These are phyloP conservation scores for Eumeta japonica DNA, from an alignment of 1,140 invertebrate species.

Conservation along the genomic window DNA sequence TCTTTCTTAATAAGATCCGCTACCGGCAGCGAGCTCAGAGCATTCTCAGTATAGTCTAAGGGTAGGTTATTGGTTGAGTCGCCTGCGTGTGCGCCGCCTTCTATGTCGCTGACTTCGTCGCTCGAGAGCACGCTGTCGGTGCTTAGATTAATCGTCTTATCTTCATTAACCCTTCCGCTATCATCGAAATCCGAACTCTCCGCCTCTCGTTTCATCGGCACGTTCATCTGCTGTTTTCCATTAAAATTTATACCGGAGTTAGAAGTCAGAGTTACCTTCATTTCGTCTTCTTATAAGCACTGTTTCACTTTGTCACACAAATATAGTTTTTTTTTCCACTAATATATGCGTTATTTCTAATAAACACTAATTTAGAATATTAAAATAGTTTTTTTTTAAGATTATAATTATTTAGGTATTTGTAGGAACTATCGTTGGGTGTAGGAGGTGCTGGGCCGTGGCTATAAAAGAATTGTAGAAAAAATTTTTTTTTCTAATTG, in stretches of 20 bases:
- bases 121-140: slow-evolving; percentile 33
- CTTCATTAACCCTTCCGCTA: no score
- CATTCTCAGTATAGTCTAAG: slow-evolving; percentile 43
- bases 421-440: slow-evolving; percentile 60
- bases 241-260: no score
- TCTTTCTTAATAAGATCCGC: slow-evolving; percentile 56
- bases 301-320: no score
- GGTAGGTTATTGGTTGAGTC: slow-evolving; percentile 28
- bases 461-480: slow-evolving; percentile 20
- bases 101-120: slow-evolving; percentile 45
- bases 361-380: slow-evolving; percentile 25
- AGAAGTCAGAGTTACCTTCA: no score
- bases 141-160: slow-evolving; percentile 27
- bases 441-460: slow-evolving; percentile 46
- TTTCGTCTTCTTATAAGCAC: no score
- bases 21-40: slow-evolving; percentile 37
- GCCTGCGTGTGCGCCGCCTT: slow-evolving; percentile 14
- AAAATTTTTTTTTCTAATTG: no score
- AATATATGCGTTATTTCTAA: slow-evolving; percentile 33
- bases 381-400: slow-evolving; percentile 50
- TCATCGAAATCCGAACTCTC: slow-evolving; percentile 37
- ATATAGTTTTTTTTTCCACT: no score
- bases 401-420: slow-evolving; percentile 56
- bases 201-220: slow-evolving; percentile 47
- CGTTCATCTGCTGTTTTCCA: slow-evolving; percentile 41